Evolutionary conservation across 2,113 vertebrate species (phyloP).

Genomic region (Tiliqua scincoides): DNA sequence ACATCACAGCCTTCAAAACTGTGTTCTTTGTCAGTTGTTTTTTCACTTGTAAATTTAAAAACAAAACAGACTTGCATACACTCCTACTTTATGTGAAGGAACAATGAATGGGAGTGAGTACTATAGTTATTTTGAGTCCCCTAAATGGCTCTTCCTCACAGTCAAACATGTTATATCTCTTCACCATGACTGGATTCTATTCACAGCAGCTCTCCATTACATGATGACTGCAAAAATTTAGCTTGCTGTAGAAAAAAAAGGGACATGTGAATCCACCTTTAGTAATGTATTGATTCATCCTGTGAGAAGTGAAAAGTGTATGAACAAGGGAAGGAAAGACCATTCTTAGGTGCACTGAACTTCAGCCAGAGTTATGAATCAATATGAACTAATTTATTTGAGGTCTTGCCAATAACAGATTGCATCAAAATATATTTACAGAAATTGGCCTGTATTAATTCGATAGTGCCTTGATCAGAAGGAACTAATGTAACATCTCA

Average conservation of each 20-base stretch:
- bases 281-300: not conserved
- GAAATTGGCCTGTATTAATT: not conserved
- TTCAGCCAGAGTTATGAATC: not conserved
- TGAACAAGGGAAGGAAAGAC: not conserved
- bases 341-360: not conserved
- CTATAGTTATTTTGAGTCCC: slow-evolving; percentile 51
- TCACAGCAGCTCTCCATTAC: not conserved
- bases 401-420: not conserved
- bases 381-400: not conserved
- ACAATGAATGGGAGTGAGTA: slow-evolving; percentile 45
- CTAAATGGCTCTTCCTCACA: not conserved
- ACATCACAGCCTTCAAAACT: slow-evolving; percentile 61
- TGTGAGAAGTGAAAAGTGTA: not conserved
- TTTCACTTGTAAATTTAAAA: slow-evolving; percentile 63
- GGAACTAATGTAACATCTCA: not conserved
- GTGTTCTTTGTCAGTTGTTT: slow-evolving; percentile 66
- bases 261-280: not conserved
- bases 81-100: slow-evolving; percentile 59
- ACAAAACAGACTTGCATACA: slow-evolving; percentile 61
- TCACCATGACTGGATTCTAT: not conserved
- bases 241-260: not conserved
- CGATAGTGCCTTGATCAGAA: too few relatives aligned
- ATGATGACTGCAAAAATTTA: not conserved
- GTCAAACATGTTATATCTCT: not conserved
- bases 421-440: not conserved